Percentiles rank a stretch among this genome's conserved stretches.
Evolutionary conservation across 2,797 vertebrate species (phyloP).

Genomic region (Bovichtus variegatus): DNA sequence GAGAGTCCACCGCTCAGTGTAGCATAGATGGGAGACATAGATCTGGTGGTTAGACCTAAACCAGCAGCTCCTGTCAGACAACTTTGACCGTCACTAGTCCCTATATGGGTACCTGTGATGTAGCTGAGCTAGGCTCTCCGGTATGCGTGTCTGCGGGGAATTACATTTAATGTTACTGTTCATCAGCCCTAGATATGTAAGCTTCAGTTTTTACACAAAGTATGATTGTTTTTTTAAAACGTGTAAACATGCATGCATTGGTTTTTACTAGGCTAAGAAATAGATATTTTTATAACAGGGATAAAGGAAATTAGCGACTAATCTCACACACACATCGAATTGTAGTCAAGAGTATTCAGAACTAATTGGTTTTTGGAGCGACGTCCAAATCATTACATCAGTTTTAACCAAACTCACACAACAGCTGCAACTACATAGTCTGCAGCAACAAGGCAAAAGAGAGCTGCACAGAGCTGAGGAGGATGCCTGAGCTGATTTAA

Average conservation of each 20-base stretch:
- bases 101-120: too few species aligned
- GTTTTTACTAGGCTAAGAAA: neutral
- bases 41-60: too few species aligned
- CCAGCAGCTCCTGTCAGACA: too few species aligned
- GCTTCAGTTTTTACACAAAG: neutral
- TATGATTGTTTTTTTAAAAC: neutral
- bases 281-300: too few species aligned
- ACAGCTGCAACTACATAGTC: slow-evolving; percentile 32
- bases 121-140: too few species aligned
- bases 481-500: slow-evolving; percentile 2
- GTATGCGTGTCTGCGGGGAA: too few species aligned
- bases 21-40: too few species aligned
- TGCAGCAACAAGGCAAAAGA: neutral
- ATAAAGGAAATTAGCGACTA: neutral
- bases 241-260: neutral
- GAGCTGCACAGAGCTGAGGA: neutral
- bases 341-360: neutral
- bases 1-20: too few species aligned
- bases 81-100: too few species aligned
- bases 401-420: slow-evolving; percentile 17
- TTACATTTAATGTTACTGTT: too few species aligned
- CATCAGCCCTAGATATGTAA: too few species aligned
- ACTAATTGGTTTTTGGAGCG: slow-evolving; percentile 26
- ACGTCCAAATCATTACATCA: slow-evolving; percentile 34
- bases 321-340: neutral